Percentiles rank a stretch among this genome's conserved stretches.
Conservation (phyloP, 2,888 invertebrate genomes). For the Drosophila putrida region DNA sequence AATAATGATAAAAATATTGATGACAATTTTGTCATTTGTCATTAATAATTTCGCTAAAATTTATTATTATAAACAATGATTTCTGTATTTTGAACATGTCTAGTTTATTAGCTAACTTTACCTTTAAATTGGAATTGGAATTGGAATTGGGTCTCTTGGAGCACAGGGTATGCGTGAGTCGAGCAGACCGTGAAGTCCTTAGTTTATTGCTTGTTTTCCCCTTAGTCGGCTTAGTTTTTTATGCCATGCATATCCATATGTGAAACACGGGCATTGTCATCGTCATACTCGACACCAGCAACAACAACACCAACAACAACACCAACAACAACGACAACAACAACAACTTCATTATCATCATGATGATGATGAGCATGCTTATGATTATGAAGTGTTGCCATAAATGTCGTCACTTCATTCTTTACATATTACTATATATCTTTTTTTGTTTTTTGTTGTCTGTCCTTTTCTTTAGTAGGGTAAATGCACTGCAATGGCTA, state of each 20-base stretch:
- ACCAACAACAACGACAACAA: slow-evolving; percentile 7
- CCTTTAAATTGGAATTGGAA: no score
- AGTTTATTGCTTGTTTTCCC: slow-evolving; percentile 27
- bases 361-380: slow-evolving; percentile 5
- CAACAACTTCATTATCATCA: slow-evolving; percentile 11
- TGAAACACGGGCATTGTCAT: slow-evolving; percentile 49
- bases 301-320: slow-evolving; percentile 33
- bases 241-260: slow-evolving; percentile 64
- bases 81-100: no score
- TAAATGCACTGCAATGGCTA: slow-evolving; percentile 69
- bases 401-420: slow-evolving; percentile 47
- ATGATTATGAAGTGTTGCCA: slow-evolving; percentile 40
- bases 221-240: slow-evolving; percentile 58
- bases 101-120: no score
- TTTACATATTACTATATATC: not conserved
- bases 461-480: slow-evolving; percentile 29
- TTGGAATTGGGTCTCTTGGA: not conserved
- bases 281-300: slow-evolving; percentile 27
- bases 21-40: no score
- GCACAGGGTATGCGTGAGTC: slow-evolving; percentile 18
- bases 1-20: no score
- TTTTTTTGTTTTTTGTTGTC: slow-evolving; percentile 16
- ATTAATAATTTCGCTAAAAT: no score
- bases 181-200: not conserved
- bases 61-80: no score